Conservation (phyloP, 2,797 vertebrate species). For the Eulemur mongoz region DNA sequence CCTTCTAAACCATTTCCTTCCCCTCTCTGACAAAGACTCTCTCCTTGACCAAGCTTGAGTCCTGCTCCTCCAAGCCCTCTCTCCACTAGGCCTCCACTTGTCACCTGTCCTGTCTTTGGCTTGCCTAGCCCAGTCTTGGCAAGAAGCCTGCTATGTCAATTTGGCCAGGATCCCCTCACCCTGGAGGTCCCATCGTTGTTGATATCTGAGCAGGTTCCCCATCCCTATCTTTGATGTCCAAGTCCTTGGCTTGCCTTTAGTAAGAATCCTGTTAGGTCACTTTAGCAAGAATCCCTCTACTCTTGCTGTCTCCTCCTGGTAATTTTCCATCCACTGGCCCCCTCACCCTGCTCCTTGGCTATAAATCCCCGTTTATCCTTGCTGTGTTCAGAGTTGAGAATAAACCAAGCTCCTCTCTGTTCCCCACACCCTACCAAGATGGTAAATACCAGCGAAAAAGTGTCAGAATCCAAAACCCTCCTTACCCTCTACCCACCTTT, state of each 20-base stretch:
- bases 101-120: not conserved
- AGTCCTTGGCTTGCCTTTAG: not conserved
- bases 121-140: not conserved
- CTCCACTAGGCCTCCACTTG: not conserved
- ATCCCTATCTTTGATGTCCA: not conserved
- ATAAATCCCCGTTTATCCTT: not conserved
- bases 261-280: not conserved
- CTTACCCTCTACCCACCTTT: too few species aligned
- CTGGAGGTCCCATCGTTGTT: too few species aligned
- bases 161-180: not conserved
- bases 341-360: not conserved
- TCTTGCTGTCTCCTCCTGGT: not conserved
- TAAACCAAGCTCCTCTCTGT: not conserved
- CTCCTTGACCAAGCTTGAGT: not conserved
- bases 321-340: not conserved
- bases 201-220: not conserved
- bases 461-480: not conserved
- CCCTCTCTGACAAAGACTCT: not conserved
- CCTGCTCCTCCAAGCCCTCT: not conserved
- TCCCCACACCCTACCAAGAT: not conserved
- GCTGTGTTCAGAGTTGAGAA: not conserved
- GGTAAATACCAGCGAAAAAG: not conserved
- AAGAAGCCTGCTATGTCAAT: not conserved
- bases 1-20: not conserved
- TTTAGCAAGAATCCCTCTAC: not conserved